These are phyloP conservation scores for Bubalus kerabau DNA, from an alignment of 2,113 vertebrate genomes.

Conservation along the genomic window DNA sequence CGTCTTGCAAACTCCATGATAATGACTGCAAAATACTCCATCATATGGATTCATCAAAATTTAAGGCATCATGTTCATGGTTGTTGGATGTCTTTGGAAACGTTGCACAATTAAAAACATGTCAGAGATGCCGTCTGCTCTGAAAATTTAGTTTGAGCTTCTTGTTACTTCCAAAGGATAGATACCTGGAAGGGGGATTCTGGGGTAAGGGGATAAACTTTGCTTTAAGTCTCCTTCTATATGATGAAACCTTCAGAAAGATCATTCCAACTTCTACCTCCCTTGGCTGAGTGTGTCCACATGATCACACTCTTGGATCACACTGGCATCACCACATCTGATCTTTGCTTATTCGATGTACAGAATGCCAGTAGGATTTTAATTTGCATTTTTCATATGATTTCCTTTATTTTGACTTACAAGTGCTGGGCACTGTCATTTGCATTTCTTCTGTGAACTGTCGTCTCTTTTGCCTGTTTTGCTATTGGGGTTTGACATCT, in stretches of 20 bases:
- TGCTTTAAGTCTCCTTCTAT: background rate
- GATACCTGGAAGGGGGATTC: background rate
- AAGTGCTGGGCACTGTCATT: background rate
- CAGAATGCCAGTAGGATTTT: background rate
- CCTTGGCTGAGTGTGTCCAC: background rate
- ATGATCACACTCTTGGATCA: too few species aligned
- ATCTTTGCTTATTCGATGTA: background rate
- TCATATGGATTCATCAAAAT: background rate
- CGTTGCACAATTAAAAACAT: background rate
- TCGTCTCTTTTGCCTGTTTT: background rate
- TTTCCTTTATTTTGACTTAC: background rate
- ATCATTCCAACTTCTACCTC: accelerated
- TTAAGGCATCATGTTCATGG: background rate
- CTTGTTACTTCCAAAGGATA: background rate
- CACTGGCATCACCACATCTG: background rate
- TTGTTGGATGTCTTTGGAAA: background rate
- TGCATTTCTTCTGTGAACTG: background rate
- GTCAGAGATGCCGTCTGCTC: background rate
- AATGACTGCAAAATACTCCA: background rate
- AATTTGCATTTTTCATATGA: background rate
- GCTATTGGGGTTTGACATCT: background rate
- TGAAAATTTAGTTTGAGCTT: background rate
- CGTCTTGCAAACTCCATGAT: background rate
- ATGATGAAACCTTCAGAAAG: background rate
- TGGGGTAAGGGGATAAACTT: background rate